These are phyloP conservation scores for Amniataba percoides DNA, from an alignment of 2,797 vertebrate species.

Conservation along the genomic window DNA sequence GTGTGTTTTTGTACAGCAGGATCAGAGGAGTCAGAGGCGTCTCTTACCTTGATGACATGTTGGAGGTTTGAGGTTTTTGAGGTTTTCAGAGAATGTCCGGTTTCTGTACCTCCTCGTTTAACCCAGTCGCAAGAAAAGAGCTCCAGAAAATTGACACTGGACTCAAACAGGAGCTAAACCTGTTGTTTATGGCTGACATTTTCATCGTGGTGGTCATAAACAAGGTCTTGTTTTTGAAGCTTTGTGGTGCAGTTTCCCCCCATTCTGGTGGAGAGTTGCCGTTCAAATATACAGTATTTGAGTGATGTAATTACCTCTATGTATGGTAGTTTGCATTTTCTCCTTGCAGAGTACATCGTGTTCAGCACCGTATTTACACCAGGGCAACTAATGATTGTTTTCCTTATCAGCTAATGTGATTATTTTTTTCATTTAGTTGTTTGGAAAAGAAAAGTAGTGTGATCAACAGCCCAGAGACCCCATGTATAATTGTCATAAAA, in stretches of 20 bases:
- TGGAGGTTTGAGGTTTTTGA: conserved; percentile 15
- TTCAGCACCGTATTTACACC: background rate
- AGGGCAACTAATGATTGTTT: background rate
- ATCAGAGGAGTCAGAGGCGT: conserved; percentile 5
- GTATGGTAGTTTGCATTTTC: background rate
- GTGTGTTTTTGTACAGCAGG: conserved; percentile 1
- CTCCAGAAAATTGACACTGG: background rate
- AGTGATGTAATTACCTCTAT: conserved; percentile 21
- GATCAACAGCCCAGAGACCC: no score
- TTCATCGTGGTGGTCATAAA: conserved; percentile 4
- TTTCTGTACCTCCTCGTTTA: background rate
- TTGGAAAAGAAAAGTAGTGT: no score
- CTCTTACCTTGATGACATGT: conserved; percentile 28
- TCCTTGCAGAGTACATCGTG: background rate
- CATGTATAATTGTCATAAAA: no score
- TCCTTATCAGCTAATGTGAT: background rate
- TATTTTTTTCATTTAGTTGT: background rate
- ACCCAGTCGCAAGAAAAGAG: background rate
- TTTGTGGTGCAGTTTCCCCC: background rate
- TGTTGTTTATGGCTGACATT: conserved; percentile 5
- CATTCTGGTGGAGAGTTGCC: background rate
- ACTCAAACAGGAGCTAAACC: background rate
- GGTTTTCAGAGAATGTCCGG: background rate
- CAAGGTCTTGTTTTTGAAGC: conserved; percentile 12
- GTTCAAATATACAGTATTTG: background rate